Evolutionary conservation across 2,888 invertebrate species (phyloP).

Genomic region (Coleophora deauratella): DNA sequence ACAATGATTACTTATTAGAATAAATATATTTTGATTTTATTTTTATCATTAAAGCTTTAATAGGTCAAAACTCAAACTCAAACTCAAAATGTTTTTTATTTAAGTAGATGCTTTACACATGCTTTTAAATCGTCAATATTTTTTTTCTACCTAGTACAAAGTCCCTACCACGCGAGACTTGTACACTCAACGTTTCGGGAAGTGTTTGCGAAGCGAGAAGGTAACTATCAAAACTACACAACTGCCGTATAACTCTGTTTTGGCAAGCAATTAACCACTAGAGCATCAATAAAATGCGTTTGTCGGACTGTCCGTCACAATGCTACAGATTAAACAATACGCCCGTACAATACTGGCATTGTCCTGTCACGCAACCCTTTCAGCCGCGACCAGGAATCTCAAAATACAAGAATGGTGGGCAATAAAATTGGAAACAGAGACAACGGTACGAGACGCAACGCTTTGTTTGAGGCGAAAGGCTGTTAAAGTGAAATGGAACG

Average conservation of each 20-base stretch:
- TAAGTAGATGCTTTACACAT: too few relatives aligned
- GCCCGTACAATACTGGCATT: slow-evolving; percentile 31
- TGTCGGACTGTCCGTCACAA: slow-evolving; percentile 16
- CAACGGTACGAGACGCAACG: slow-evolving; percentile 19
- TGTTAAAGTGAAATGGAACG: too few relatives aligned
- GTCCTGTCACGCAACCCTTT: slow-evolving; percentile 34
- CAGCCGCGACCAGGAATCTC: slow-evolving; percentile 27
- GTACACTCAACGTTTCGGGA: too few relatives aligned
- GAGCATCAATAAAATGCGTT: slow-evolving; percentile 32
- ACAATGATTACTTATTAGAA: too few relatives aligned
- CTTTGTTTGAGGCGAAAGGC: slow-evolving; percentile 22
- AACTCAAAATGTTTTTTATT: too few relatives aligned
- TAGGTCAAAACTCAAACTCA: too few relatives aligned
- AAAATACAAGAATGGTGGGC: slow-evolving; percentile 12
- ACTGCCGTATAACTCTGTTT: slow-evolving; percentile 32
- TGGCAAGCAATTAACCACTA: slow-evolving; percentile 45
- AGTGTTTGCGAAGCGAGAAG: too few relatives aligned
- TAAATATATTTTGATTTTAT: too few relatives aligned
- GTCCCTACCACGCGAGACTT: too few relatives aligned
- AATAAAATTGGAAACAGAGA: slow-evolving; percentile 17
- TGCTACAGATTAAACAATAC: background rate
- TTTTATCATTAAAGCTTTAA: too few relatives aligned
- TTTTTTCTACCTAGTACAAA: too few relatives aligned
- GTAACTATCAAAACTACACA: slow-evolving; percentile 24
- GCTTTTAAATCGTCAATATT: too few relatives aligned